Evolutionary conservation across 2,888 invertebrate genomes (phyloP), one percentile per base, ranked within the genome.

Genomic region (Mythimna albipuncta): DNA sequence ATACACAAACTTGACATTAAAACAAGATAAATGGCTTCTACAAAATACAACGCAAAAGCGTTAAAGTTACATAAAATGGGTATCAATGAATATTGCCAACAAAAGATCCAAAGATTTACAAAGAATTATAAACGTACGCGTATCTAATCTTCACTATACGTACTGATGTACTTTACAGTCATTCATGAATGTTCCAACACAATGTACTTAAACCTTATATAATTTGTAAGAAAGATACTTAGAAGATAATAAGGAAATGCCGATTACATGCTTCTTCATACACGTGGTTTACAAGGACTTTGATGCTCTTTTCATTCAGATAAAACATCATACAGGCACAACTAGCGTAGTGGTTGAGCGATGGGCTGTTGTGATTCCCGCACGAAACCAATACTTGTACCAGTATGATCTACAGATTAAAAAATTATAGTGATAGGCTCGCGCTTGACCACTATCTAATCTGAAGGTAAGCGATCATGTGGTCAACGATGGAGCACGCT

Each of bases 241-340:
- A 68, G 85, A 76, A 90, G 87, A 91, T 93, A 91, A 92, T 91
- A 92, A 93, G 93, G 92, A 93, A 92, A 89, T 85, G 75, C 79
- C 85, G 88, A 91, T 93, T 91, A 88, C 86, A 89, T 87, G 91
- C 11, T 44, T 4, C n/a, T 64, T 38, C 55, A 21, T 64, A 21
- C 9, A 55, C 63, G 38, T n/a, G 55, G 32, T 41, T 64, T 32
- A 16, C 13, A 26, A 38, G 4, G 10, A 21, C n/a, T n/a, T 9
- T 38, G 35, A 16, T 44, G 10, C 6, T 26, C 5, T 61, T 41
- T 62, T 26, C 21, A 41, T 21, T 2, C 4, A 7, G 44, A 59
- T 9, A 38, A 2, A n/a, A 59, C 4, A 47, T 47, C 3, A 13
- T 4, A 44, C 11, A 38, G 13, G 44, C 13, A 47, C 13, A 4